phyloP scores from a whole-genome alignment of 2,888 invertebrate species.

The Phania funesta region DNA sequence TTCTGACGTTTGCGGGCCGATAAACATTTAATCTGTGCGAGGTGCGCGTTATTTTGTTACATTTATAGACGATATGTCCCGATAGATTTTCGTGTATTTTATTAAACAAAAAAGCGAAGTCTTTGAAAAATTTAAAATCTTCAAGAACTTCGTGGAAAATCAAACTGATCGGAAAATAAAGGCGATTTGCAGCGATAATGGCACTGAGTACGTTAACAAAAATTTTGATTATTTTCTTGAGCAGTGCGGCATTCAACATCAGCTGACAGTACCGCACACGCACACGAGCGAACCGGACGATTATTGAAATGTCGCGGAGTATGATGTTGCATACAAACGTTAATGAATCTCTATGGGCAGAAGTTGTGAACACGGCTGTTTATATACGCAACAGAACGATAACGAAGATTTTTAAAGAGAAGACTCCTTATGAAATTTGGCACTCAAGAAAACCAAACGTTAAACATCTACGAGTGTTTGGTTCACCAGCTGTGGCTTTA shows the following conservation, averaged over 20 bases:
- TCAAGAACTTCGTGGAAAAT: background rate
- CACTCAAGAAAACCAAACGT: background rate
- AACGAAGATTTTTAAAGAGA: background rate
- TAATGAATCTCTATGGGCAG: constrained; percentile 1
- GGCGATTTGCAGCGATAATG: background rate
- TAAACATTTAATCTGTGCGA: background rate
- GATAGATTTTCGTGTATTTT: background rate
- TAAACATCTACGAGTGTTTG: background rate
- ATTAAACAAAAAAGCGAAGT: background rate
- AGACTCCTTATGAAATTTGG: background rate
- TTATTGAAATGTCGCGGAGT: background rate
- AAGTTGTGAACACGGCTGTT: background rate
- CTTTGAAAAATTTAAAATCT: background rate
- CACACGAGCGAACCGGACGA: background rate
- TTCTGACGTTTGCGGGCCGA: background rate
- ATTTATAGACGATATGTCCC: background rate
- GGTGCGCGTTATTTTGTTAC: background rate
- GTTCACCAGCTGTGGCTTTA: no score
- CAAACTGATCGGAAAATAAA: no score
- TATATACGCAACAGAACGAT: background rate
- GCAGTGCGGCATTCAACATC: background rate
- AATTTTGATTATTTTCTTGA: background rate
- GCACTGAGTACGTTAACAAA: background rate
- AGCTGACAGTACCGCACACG: no score
- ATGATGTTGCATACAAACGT: background rate